Evolutionary conservation across 2,888 invertebrate species (phyloP), one percentile per base, ranked within the genome.

Genomic region (Dendrolimus pini): DNA sequence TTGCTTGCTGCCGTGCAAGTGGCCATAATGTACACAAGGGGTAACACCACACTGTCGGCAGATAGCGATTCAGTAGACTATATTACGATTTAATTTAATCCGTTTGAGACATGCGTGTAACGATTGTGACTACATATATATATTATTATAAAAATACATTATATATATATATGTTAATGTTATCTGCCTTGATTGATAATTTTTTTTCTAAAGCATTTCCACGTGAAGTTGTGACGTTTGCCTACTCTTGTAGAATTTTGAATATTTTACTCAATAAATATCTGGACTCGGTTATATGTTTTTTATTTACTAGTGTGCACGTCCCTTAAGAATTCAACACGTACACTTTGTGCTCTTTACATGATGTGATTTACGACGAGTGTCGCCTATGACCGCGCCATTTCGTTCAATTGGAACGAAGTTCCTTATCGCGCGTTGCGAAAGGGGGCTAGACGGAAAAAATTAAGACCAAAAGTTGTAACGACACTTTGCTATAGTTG

Each of bases 191-290:
- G 84, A 83, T 74, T 64, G 83, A 79, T 30, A 6, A 30, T 30
- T 30, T 30, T 78, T 81, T 85, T 82, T 79, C 79, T 80, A 83
- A 82, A 84, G 82, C 85, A 81, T 87, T 85, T 86, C 85, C 85
- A 86, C 82, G 80, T 75, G 73, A 87, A 88, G 85, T 88, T 89
- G 89, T 89, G 89, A 89, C 86, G 88, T 89, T 89, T 88, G 89
- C 89, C 85, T 89, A 89, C 81, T 88, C 85, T 85, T 89, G 89
- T 89, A 89, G 89, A 82, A 87, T 89, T 89, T 89, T 87, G 89
- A 89, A 85, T 84, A 87, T 84, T 89, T 90, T 89, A 89, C 80
- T 81, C 82, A 89, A 89, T 89, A 89, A 89, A 89, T 85, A 83
- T 85, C 83, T 89, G 85, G 83, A 87, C 81, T 76, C 79, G 71